Base-by-base conservation (phyloP, 2,888 invertebrate genomes). In the Drosophila neutralis region DNA sequence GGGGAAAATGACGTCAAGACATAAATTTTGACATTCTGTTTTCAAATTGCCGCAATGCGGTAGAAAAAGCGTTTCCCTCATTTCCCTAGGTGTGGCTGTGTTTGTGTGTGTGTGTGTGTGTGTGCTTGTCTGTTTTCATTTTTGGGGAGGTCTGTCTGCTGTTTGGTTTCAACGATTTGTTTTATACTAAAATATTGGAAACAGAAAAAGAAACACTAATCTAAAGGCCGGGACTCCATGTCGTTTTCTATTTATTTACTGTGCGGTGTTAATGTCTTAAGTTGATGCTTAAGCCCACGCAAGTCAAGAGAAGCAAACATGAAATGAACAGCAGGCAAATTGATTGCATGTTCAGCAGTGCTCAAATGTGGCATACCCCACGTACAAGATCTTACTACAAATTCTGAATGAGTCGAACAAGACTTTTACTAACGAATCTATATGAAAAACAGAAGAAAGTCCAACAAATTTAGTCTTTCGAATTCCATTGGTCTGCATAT, bases 21-120 rank as follows among this genome's bases (percentile, higher is more conserved):
- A 89, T 87, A 75, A 73, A 90, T 90, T 89, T 87, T 90, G 87
- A 90, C 87, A 82, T 72, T 82, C 69, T 74, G 70, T 63, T 74
- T 74, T 69, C 52, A 68, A 76, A 73, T 73, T 78, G 66, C 78
- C 78, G 78, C 78, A 74, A 52, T 80, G 82, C 82, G 78, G 74
- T 64, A 71, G 66, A 61, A 73, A 53, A 52, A 56, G 56, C 56
- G 40, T 35, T 27, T 54, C 36, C 21, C 7, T 7, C 57, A 40
- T 65, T 61, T 53, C 27, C 45, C 58, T 45, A 63, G 53, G 61
- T 60, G 51, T 33, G 60, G 27, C 7, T 48, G 27, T 21, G 7
- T 35, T n/a, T 21, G 21, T 21, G 21, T 21, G 21, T 21, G n/a
- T 42, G 5, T 36, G 11, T 35, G 57, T 57, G 40, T 57, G 40